These are phyloP conservation scores for Notodonta dromedarius DNA, from an alignment of 2,888 invertebrate species.

Conservation along the genomic window DNA sequence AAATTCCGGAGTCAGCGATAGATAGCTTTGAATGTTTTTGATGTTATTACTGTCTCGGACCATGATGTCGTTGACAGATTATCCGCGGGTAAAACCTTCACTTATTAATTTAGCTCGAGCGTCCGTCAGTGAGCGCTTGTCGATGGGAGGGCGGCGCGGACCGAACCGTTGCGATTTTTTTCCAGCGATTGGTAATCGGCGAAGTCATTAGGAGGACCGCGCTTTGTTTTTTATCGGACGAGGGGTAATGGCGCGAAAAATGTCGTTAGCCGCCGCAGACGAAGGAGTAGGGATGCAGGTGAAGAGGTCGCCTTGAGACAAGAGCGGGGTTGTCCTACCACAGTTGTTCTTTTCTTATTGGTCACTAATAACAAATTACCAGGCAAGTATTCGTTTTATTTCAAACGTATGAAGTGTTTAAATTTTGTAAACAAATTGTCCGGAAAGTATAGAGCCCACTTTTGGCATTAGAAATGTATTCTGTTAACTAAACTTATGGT, in stretches of 20 bases:
- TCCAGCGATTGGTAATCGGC: slow-evolving; percentile 72
- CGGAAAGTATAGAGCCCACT: too few species aligned
- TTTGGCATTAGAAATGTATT: not conserved
- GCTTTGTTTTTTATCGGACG: slow-evolving; percentile 67
- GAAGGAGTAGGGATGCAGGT: slow-evolving; percentile 37
- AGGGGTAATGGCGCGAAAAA: slow-evolving; percentile 70
- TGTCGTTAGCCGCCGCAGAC: slow-evolving; percentile 60
- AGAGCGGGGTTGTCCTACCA: not conserved
- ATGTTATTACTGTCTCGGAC: not conserved
- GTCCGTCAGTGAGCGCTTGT: not conserved
- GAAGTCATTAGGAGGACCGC: slow-evolving; percentile 67
- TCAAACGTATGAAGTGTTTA: too few species aligned
- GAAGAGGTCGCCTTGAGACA: slow-evolving; percentile 34
- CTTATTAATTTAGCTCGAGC: slow-evolving; percentile 9
- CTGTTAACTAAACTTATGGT: slow-evolving; percentile 5
- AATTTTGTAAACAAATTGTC: too few species aligned
- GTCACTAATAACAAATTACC: too few species aligned
- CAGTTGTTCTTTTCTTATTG: too few species aligned
- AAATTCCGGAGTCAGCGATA: slow-evolving; percentile 58
- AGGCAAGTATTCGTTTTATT: too few species aligned
- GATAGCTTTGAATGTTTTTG: not conserved
- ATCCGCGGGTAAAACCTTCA: not conserved
- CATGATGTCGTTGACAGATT: too few species aligned
- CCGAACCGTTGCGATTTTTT: slow-evolving; percentile 49
- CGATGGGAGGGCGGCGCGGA: slow-evolving; percentile 12